Base-by-base conservation (phyloP, 2,113 vertebrate genomes). In the Sturnira hondurensis region DNA sequence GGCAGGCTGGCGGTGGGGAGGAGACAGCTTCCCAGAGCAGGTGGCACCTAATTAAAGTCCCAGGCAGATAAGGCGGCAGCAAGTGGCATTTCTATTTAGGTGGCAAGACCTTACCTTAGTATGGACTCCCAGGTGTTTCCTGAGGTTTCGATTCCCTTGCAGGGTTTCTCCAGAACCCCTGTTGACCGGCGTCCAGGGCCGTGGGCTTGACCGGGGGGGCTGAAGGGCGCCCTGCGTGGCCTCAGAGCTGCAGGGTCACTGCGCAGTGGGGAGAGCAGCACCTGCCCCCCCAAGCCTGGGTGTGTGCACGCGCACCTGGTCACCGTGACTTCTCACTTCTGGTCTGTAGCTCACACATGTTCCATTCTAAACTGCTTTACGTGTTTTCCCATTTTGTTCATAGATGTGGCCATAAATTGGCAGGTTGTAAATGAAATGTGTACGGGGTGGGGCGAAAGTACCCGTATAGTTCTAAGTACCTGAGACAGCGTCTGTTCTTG, bases 81-180 rank as follows among this genome's bases (percentile, higher is more conserved):
- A 2, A 8, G 17, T 6, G 63, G 41, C 24, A 17, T 82, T 82
- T n/a, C 70, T 58, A 1, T 20, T 20, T n/a, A 15, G 36, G 1
- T 0, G 17, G 12, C 16, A 86, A 11, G 0, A 1, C 26, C 4
- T 41, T 17, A 67, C 19, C 24, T 17, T 5, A 13, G 6, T 43
- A 28, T 74, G 47, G n/a, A 41, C 22, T 31, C 33, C 61, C 4
- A 33, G 45, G 31, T 50, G 7, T 50, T 89, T 63, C 56, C 7
- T 33, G 58, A 63, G 7, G 7, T 76, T 95, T 76, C 82, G 36
- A 52, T 77, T 67, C 36, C 38, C 54, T 89, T 45, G 38, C 3
- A 61, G 61, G 77, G 24, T 67, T 43, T 74, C 63, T 81, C 31
- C 88, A 41, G 71, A 86, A 24, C 76, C 24, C 71, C 3, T 52